phyloP scores from a whole-genome alignment of 2,797 vertebrate species.

The Denticeps clupeoides region DNA sequence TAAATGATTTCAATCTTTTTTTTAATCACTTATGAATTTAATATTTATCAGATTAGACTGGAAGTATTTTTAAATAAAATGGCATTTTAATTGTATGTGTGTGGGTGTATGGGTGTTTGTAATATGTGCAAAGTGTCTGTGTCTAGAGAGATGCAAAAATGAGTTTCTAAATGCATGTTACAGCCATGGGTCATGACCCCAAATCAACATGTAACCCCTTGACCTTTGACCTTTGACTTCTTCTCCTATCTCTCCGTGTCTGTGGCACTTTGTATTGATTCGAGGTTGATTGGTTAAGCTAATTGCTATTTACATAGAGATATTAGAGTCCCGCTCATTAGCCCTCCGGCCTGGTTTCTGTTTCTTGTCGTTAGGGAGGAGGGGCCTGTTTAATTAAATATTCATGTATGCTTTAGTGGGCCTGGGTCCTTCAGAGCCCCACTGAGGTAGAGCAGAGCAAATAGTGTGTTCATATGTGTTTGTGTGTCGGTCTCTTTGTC shows the following conservation, averaged over 20 bases:
- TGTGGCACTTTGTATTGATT: conserved; percentile 41
- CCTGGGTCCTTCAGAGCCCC: conserved; percentile 33
- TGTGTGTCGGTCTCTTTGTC: too few species aligned
- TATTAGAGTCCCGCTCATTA: conserved; percentile 50
- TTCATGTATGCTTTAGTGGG: conserved; percentile 52
- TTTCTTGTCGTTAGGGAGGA: conserved; percentile 28
- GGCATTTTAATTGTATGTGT: too few species aligned
- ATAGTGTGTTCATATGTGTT: conserved; percentile 33
- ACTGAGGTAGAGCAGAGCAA: conserved; percentile 38
- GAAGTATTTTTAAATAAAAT: conserved; percentile 8
- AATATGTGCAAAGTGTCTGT: too few species aligned
- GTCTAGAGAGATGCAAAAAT: too few species aligned
- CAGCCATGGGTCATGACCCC: conserved; percentile 25
- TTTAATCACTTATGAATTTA: conserved; percentile 17
- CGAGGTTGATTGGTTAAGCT: conserved; percentile 55
- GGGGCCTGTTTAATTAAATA: conserved; percentile 49
- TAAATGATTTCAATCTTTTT: conserved; percentile 24
- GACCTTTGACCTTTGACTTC: conserved; percentile 42
- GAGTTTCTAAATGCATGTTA: too few species aligned
- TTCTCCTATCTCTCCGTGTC: conserved; percentile 8
- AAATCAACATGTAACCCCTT: conserved; percentile 40
- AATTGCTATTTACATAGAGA: conserved; percentile 69
- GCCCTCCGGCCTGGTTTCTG: conserved; percentile 40
- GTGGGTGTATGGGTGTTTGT: conserved; percentile 13
- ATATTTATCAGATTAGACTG: conserved; percentile 30